These are phyloP conservation scores for Podarcis cretensis DNA, from an alignment of 2,113 vertebrate species.

Conservation along the genomic window DNA sequence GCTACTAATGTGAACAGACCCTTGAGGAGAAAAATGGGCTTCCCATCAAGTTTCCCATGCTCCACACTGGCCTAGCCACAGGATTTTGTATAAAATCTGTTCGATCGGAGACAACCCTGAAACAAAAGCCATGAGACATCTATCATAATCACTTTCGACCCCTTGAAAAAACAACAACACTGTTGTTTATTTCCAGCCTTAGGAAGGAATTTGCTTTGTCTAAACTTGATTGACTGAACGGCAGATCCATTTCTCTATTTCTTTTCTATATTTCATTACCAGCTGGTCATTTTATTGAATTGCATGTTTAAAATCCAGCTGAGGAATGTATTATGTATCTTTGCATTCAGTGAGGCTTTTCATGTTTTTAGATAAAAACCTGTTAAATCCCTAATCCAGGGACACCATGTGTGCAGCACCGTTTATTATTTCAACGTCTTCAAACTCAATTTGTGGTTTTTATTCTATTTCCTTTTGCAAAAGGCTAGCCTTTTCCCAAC, in stretches of 20 bases:
- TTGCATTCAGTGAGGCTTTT: conserved; percentile 42
- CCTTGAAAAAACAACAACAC: not conserved
- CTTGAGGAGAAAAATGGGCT: not conserved
- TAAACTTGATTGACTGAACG: conserved; percentile 69
- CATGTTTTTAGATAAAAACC: conserved; percentile 52
- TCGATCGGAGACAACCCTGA: too few species aligned
- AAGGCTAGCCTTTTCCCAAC: conserved; percentile 35
- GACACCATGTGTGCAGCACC: conserved; percentile 21
- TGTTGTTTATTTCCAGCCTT: not conserved
- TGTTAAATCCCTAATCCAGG: conserved; percentile 31
- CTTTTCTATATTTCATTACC: conserved; percentile 74
- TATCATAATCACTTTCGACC: not conserved
- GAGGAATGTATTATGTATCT: conserved; percentile 59
- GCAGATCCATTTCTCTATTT: conserved; percentile 58
- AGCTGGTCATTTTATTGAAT: conserved; percentile 73
- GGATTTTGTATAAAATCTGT: not conserved
- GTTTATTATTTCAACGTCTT: conserved; percentile 56
- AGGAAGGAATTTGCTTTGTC: conserved; percentile 58
- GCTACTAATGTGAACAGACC: not conserved
- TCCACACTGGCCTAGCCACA: not conserved
- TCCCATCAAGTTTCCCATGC: too few species aligned
- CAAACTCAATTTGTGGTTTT: conserved; percentile 51
- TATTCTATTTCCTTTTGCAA: conserved; percentile 27
- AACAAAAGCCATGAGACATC: not conserved
- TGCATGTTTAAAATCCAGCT: conserved; percentile 66